A percentile compares a stretch with the other conserved stretches of the same genome.
Conservation (phyloP, 1,140 invertebrate species). For the Aphidius ervi region DNA sequence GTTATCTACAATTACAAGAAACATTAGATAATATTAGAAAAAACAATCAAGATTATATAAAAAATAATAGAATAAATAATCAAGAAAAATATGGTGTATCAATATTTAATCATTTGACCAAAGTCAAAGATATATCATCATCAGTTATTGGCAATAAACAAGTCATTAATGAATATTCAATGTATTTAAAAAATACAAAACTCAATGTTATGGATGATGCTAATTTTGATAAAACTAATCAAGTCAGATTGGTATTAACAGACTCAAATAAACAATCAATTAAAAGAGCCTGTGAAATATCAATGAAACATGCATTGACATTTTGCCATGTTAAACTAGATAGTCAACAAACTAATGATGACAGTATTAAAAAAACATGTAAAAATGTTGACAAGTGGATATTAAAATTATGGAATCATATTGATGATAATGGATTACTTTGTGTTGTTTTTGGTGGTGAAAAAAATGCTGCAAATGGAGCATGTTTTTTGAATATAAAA, state of each 20-base stretch:
- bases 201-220: slow-evolving; percentile 39
- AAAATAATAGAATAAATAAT: slow-evolving; percentile 22
- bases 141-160: slow-evolving; percentile 57
- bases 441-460: slow-evolving; percentile 60
- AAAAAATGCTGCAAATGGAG: slow-evolving; percentile 47
- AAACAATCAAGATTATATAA: no score
- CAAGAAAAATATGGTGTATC: slow-evolving; percentile 55
- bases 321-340: slow-evolving; percentile 59
- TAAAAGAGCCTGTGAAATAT: slow-evolving; percentile 53
- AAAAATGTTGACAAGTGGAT: slow-evolving; percentile 61
- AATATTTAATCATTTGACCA: slow-evolving; percentile 64
- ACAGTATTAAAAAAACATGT: slow-evolving; percentile 49
- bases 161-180: slow-evolving; percentile 57
- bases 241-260: slow-evolving; percentile 47
- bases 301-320: slow-evolving; percentile 54
- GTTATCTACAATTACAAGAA: slow-evolving; percentile 54
- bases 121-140: slow-evolving; percentile 57
- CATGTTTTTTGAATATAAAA: slow-evolving; percentile 55
- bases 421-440: slow-evolving; percentile 53
- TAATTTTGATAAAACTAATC: slow-evolving; percentile 43
- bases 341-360: slow-evolving; percentile 41
- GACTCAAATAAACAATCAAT: slow-evolving; percentile 53
- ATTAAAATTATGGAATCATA: slow-evolving; percentile 57
- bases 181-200: slow-evolving; percentile 39
- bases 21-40: slow-evolving; percentile 13